Base-by-base conservation (phyloP, 2,113 vertebrate species). In the Pollimyrus isidori region DNA sequence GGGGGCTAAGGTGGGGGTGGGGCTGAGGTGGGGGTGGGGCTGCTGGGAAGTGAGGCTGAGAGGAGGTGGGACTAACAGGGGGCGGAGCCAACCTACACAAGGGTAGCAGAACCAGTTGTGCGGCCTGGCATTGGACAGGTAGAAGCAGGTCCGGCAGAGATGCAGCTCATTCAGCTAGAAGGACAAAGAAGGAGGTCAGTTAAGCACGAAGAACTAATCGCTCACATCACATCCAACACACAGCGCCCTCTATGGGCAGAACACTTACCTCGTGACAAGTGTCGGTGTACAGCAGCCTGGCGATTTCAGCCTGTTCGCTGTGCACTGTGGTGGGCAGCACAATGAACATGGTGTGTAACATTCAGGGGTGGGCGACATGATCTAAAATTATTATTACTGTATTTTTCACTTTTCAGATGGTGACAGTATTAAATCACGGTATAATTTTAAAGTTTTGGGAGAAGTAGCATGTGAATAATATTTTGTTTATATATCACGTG, bases 91-190 rank as follows among this genome's bases (percentile, higher is more conserved):
- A 97, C 97, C 94, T 96, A 99, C 98, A 90, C 98, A 99, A 56
- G 98, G 98, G 90, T 98, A 99, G 96, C 98, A 99, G 95, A 99
- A 99, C 98, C 98, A 99, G 93, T 99, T 99, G 94, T 99, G 97
- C 1, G 98, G 98, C 92, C 98, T 97, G 0, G 98, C 98, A 9
- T 99, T 99, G 52, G 98, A 99, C 94, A 99, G 94, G 95, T 98
- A 99, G 95, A 99, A 99, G 92, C 98, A 99, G 92, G 97, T 99
- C 96, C 98, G 98, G 94, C 98, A 99, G 94, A 99, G 95, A 94
- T 99, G 95, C 92, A 99, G 94, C 94, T 99, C 98, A 90, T 99
- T 98, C 93, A 99, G 87, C 98, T 99, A 95, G 88, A 17, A 88
- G 7, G 84, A 76, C 13, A 46, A 46, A 39, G 48, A 19, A n/a